Evolutionary conservation across 2,113 vertebrate species (phyloP), one percentile per base, ranked within the genome.

Genomic region (Amazona vittata): DNA sequence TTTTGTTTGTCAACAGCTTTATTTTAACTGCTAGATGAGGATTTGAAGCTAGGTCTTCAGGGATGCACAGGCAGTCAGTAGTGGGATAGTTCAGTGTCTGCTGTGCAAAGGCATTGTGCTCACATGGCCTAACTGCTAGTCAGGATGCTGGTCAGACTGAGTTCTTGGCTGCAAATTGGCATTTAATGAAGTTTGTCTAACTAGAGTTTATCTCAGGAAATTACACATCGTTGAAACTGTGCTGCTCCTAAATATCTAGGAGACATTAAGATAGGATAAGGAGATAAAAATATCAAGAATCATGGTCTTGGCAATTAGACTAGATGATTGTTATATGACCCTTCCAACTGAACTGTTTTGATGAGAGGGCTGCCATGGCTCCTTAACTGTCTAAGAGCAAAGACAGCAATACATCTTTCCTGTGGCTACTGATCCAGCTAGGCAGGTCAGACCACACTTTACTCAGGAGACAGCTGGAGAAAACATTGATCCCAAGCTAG

Each of bases 111-210:
- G 14, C 33, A 5, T 12, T 24, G 33, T 19, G 33, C 29, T 63
- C 6, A 4, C 26, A 5, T 8, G 12, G 35, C 62, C 10, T 5
- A 25, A 50, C 15, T 29, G 28, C 13, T 68, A 6, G 31, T 16
- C 22, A 0, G 2, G 28, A n/a, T 1, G 2, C n/a, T 14, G 7
- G 31, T n/a, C 43, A 25, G 3, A 0, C 28, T 20, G 17, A 7
- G 5, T 53, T 52, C 31, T 41, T 52, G 44, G 19, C 64, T 86
- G 39, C 35, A 14, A 4, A 29, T 39, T 29, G 37, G 22, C 43
- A 10, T 28, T 41, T 16, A 69, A 28, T 50, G 41, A 63, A 26
- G 15, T 63, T 8, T 53, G 29, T 37, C n/a, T 47, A 65, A 15
- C 25, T 82, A 20, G 44, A 59, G 26, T 39, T 49, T 57, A 49